These are phyloP conservation scores for Iguana delicatissima DNA, from an alignment of 2,797 vertebrate genomes.

Conservation along the genomic window DNA sequence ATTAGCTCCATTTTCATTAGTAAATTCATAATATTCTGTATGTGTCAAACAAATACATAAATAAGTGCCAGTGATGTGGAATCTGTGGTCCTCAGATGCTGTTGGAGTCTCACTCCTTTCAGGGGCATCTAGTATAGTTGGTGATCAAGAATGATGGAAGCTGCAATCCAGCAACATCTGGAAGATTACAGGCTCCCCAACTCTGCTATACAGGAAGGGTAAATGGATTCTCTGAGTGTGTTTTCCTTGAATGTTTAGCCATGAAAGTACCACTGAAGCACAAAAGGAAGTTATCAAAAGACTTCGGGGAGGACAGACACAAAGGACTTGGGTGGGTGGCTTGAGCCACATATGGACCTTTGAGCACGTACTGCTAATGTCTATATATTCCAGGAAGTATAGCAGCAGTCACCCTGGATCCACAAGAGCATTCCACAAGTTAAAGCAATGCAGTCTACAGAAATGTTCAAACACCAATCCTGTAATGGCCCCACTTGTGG, in stretches of 20 bases:
- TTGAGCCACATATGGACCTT: neutral
- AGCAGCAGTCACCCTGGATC: too few species aligned
- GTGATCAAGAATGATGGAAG: neutral
- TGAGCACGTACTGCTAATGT: too few species aligned
- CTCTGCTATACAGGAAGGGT: neutral
- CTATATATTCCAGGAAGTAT: too few species aligned
- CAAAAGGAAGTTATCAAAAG: neutral
- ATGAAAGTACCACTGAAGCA: neutral
- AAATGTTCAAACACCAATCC: too few species aligned
- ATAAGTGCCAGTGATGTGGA: too few species aligned
- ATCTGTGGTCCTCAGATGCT: too few species aligned
- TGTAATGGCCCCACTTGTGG: too few species aligned
- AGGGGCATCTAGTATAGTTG: too few species aligned
- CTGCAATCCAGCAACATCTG: neutral
- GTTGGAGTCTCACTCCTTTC: too few species aligned
- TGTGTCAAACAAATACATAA: neutral
- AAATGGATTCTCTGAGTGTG: neutral
- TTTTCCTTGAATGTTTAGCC: neutral
- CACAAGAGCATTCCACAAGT: too few species aligned
- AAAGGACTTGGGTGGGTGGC: neutral
- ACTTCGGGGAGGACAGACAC: neutral
- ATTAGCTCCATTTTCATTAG: neutral
- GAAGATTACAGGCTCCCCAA: neutral
- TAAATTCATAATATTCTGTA: neutral
- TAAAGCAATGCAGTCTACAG: too few species aligned